A percentile compares a stretch with the other conserved stretches of the same genome.
Evolutionary conservation across 2,888 invertebrate species (phyloP).

Genomic region (Amiota communis): DNA sequence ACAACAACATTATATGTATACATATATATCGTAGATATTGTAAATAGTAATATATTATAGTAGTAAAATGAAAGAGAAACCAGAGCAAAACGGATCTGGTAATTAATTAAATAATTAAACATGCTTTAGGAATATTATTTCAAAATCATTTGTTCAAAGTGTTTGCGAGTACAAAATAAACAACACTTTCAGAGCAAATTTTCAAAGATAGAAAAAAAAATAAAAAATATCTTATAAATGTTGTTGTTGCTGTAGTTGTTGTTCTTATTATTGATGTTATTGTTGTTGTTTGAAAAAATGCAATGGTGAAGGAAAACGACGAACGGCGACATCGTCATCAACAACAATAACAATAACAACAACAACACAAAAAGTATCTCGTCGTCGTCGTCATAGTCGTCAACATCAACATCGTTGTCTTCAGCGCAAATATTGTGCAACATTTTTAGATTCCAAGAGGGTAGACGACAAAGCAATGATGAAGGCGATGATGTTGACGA

Average conservation of each 20-base stretch:
- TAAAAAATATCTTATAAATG: no score
- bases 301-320: no score
- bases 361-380: not conserved
- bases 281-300: no score
- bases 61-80: slow-evolving; percentile 9
- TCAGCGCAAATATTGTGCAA: slow-evolving; percentile 52
- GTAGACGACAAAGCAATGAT: slow-evolving; percentile 24
- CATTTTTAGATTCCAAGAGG: slow-evolving; percentile 42
- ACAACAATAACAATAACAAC: not conserved
- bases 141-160: not conserved
- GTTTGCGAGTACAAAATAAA: not conserved
- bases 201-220: no score
- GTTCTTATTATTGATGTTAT: no score
- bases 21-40: no score
- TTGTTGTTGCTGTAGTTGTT: no score
- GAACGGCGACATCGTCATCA: not conserved
- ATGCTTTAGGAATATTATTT: slow-evolving; percentile 15
- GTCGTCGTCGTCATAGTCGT: slow-evolving; percentile 1
- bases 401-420: not conserved
- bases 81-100: slow-evolving; percentile 54
- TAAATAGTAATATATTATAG: no score
- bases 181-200: not conserved
- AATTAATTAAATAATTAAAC: slow-evolving; percentile 53
- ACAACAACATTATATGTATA: not conserved
- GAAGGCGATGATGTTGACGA: slow-evolving; percentile 37